Evolutionary conservation across 2,797 vertebrate genomes (phyloP), one percentile per base, ranked within the genome.

Genomic region (Distichodus sexfasciatus): DNA sequence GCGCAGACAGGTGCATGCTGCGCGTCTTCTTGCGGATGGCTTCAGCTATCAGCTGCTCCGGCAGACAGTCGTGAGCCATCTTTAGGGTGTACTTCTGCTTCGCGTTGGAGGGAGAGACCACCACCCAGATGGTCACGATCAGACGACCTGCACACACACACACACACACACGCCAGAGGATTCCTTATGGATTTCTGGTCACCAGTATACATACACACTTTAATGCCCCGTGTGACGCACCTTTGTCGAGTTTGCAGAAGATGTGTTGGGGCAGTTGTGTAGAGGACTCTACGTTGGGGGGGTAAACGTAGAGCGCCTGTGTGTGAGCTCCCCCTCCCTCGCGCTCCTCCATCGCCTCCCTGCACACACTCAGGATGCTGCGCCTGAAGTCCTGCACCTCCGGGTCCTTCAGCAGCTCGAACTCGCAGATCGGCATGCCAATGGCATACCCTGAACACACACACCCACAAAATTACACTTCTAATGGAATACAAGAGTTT

Each of bases 71-170:
- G 0, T 92, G 92, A 1, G 79, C 82, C 48, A 89, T 89, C 89
- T 91, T 83, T 5, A 87, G 84, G 0, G 90, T 93, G 83, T 92
- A 92, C 62, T 93, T 92, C 84, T 93, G 91, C 81, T 93, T 92
- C 63, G 90, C 87, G 79, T 92, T 92, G 0, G 89, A 91, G 0
- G 91, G 91, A 54, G 90, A 91, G 63, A 93, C 90, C 3, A 93
- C 92, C 47, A 93, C 92, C 92, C 91, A 93, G 76, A 93, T 92
- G 11, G 90, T 91, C 19, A 92, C 90, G 0, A 92, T 92, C 69
- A 93, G 69, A 65, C 90, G 84, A 2, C 91, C 90, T 93, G 76
- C 47, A 53, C 41, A 53, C 17, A 35, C 31, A 24, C 26, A 29
- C 63, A 68, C 35, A 43, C 19, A 23, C 44, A 50, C 15, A n/a